phyloP scores from a whole-genome alignment of 2,113 vertebrate genomes.

The Lethenteron reissneri region DNA sequence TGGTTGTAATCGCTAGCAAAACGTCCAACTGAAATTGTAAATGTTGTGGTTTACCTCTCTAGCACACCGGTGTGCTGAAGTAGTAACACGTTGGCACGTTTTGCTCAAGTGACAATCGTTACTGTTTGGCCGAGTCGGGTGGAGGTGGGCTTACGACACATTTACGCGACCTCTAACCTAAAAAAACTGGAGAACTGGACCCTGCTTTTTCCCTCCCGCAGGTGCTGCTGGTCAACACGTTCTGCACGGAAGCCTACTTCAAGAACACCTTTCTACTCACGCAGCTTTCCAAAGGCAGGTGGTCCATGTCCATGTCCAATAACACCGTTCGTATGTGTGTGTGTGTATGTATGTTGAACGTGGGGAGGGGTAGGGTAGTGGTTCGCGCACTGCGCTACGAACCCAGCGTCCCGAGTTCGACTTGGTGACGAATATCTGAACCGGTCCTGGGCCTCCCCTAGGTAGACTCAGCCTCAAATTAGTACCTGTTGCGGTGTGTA shows the following conservation, averaged over 20 bases:
- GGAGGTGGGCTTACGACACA: no score
- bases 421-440: neutral
- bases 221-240: constrained; percentile 57
- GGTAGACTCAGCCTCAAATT: neutral
- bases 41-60: no score
- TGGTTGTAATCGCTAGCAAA: no score
- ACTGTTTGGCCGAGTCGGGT: no score
- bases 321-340: neutral
- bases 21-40: no score
- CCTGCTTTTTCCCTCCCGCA: constrained; percentile 13
- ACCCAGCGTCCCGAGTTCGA: neutral
- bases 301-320: neutral
- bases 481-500: neutral
- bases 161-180: no score
- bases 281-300: constrained; percentile 59
- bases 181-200: no score
- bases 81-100: no score
- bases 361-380: neutral
- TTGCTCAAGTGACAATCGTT: no score
- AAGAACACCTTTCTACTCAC: constrained; percentile 51
- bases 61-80: no score
- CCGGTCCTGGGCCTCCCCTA: neutral
- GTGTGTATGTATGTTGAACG: neutral
- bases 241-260: constrained; percentile 46
- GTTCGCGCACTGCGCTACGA: neutral